Percentiles rank a stretch among this genome's conserved stretches.
Conservation (phyloP, 2,888 invertebrate species). For the Apotomis capreana region DNA sequence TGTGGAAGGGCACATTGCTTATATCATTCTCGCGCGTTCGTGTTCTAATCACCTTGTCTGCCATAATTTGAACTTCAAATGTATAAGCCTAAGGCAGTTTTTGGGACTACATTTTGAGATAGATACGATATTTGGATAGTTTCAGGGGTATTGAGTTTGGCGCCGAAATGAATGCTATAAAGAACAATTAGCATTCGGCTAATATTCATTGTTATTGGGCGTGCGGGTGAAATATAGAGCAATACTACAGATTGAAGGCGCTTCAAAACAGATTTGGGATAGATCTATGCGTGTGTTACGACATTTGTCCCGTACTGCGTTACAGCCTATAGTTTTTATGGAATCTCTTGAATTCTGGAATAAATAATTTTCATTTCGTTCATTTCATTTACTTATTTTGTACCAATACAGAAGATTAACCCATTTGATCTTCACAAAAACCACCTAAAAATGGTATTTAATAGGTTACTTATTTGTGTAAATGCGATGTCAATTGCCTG, state of each 20-base stretch:
- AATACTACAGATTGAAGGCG: constrained; percentile 25
- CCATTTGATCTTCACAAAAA: too few relatives aligned
- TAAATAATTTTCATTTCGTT: too few relatives aligned
- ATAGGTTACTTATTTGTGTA: too few relatives aligned
- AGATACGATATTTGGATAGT: constrained; percentile 1
- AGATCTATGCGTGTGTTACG: not conserved
- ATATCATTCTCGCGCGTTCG: not conserved
- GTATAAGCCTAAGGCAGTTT: not conserved
- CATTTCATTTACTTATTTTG: too few relatives aligned
- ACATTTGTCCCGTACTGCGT: not conserved
- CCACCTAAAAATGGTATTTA: too few relatives aligned
- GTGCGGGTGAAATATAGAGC: constrained; percentile 17
- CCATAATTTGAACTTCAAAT: not conserved
- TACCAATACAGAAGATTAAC: too few relatives aligned
- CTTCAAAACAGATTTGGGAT: not conserved
- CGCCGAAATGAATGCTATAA: constrained; percentile 34
- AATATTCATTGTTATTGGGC: constrained; percentile 37
- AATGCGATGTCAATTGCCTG: too few relatives aligned
- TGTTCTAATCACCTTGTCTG: not conserved
- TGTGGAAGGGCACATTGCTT: constrained; percentile 8
- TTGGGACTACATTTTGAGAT: not conserved
- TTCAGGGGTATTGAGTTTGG: not conserved
- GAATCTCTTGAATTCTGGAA: too few relatives aligned
- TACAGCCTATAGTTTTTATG: too few relatives aligned
- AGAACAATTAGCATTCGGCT: constrained; percentile 33